These are phyloP conservation scores for Crocodylus rhombifer DNA, from an alignment of 2,797 vertebrate genomes.

Conservation along the genomic window DNA sequence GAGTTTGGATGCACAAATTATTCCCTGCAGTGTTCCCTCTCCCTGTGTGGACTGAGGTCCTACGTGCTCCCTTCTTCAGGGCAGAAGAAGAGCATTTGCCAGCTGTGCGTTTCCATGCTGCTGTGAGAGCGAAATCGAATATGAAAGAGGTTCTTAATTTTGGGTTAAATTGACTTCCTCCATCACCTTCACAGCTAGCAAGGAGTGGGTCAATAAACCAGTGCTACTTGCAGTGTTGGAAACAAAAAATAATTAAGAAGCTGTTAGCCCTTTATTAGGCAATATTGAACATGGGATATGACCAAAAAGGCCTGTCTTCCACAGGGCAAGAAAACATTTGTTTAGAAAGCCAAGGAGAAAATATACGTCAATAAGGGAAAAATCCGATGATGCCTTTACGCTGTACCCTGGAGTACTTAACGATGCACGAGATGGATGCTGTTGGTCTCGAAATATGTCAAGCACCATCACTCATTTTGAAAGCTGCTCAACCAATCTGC, in stretches of 20 bases:
- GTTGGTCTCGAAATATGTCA: slow-evolving; percentile 52
- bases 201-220: background rate
- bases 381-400: background rate
- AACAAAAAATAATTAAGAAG: background rate
- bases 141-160: slow-evolving; percentile 24
- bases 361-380: background rate
- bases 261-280: background rate
- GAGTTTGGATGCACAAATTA: background rate
- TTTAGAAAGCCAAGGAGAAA: fast-evolving
- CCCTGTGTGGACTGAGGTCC: background rate
- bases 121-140: background rate
- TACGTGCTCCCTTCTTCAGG: background rate
- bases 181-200: background rate
- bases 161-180: background rate
- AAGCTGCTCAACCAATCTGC: background rate
- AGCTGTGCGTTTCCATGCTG: background rate
- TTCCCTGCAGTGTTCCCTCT: fast-evolving
- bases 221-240: background rate
- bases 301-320: background rate
- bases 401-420: background rate
- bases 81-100: background rate
- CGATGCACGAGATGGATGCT: background rate
- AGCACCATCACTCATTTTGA: background rate
- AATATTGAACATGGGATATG: background rate
- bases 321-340: background rate